Conservation (phyloP, 1,140 invertebrate genomes). For the Formica exsecta region DNA sequence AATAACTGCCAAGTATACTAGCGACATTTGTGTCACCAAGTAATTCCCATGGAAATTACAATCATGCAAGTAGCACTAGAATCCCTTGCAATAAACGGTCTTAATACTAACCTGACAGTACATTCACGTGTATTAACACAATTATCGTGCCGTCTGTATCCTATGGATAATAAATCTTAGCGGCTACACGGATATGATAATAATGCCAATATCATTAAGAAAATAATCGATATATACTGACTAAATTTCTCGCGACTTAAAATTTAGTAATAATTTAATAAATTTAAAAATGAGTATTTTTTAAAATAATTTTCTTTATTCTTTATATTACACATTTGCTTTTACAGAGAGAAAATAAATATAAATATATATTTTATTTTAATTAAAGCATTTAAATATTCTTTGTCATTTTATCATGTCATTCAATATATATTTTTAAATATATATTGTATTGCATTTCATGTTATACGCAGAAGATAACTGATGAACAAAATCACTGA, state of each 20-base stretch:
- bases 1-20: slow-evolving; percentile 26
- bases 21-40: slow-evolving; percentile 27
- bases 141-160: slow-evolving; percentile 6
- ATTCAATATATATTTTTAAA: no score
- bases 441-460: neutral
- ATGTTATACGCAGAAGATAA: neutral
- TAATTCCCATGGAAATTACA: slow-evolving; percentile 48
- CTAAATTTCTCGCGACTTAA: no score
- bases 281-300: slow-evolving; percentile 1
- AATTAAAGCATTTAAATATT: slow-evolving; percentile 8
- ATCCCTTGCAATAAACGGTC: neutral
- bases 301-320: neutral
- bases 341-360: neutral
- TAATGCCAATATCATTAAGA: neutral
- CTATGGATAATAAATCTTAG: neutral
- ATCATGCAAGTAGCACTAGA: slow-evolving; percentile 17
- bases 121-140: slow-evolving; percentile 14
- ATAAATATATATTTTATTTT: neutral
- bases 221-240: neutral
- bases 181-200: neutral
- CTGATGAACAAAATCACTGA: neutral
- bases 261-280: neutral
- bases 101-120: slow-evolving; percentile 39
- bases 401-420: neutral
- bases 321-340: neutral